Base-by-base conservation (phyloP, 2,888 invertebrate genomes). In the Deladenus siricidicola region DNA sequence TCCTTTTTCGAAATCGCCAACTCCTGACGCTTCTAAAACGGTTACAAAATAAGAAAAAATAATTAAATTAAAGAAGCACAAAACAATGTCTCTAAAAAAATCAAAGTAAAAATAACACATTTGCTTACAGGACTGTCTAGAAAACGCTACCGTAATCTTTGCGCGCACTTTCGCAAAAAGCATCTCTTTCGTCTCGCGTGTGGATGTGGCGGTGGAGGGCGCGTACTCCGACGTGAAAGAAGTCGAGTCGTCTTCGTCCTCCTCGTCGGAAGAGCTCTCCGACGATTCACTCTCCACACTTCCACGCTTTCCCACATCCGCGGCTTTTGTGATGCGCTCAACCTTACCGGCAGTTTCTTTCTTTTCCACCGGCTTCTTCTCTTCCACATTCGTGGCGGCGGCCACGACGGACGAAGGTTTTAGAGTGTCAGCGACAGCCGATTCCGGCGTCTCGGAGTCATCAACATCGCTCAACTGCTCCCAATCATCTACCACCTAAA, bases 121-220 rank as follows among this genome's bases (percentile, higher is more conserved):
- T 17, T 17, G 1, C 26, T 19, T 14, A 48, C 14, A n/a, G n/a
- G n/a, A n/a, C n/a, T n/a, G 10, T 28, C 19, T n/a, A n/a, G 24
- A 26, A 56, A 47, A 28, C 42, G 29, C 21, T 26, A 54, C 50
- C 21, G 55, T 85, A 78, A 90, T 88, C 77, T 90, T 85, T 61
- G 84, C 85, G 58, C 86, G 81, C 1, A 88, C 86, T 62, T 85
- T 83, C 74, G 89, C 86, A 56, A 86, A 85, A 66, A 86, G 85
- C 69, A 85, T 86, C 75, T 88, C 88, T 74, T 87, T 87, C 1
- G 87, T 86, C 80, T 86, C 84, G 23, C 86, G 84, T 63, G 84
- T 84, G n/a, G 26, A 8, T n/a, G 50, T 21, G 19, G 47, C 19
- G 53, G 83, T 82, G 24, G 83, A 85, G 34, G 71, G 68, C 39